phyloP scores from a whole-genome alignment of 1,140 invertebrate genomes.

The Drosophila trapezifrons region DNA sequence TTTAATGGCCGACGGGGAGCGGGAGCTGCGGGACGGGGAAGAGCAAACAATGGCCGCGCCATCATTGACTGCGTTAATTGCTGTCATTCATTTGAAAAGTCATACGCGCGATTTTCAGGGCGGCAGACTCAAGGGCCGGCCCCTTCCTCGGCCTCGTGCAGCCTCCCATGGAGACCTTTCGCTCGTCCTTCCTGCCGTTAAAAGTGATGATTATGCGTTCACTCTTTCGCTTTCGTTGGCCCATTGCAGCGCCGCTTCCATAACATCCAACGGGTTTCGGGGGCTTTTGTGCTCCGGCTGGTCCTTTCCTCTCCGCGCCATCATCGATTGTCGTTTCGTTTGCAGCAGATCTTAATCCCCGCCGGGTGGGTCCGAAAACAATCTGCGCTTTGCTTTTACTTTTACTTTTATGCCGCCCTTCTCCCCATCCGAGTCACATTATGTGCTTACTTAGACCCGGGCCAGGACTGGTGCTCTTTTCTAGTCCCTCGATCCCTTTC shows the following conservation, averaged over 20 bases:
- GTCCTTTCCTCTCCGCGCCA: slow-evolving; percentile 15
- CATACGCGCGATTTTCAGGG: slow-evolving; percentile 65
- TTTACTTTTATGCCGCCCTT: slow-evolving; percentile 33
- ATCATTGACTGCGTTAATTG: slow-evolving; percentile 82
- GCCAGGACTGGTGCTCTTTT: slow-evolving; percentile 14
- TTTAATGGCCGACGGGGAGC: slow-evolving; percentile 59
- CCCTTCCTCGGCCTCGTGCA: background rate
- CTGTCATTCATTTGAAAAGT: slow-evolving; percentile 82
- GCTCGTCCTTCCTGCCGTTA: slow-evolving; percentile 53
- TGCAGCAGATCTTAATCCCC: slow-evolving; percentile 59
- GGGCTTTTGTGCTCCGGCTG: slow-evolving; percentile 22
- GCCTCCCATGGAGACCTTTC: background rate
- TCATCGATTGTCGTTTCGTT: slow-evolving; percentile 41
- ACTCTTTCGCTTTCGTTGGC: slow-evolving; percentile 64
- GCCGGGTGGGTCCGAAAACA: slow-evolving; percentile 47
- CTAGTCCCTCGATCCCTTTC: slow-evolving; percentile 22
- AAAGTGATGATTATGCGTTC: slow-evolving; percentile 78
- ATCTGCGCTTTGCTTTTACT: slow-evolving; percentile 55
- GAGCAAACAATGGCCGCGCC: slow-evolving; percentile 69
- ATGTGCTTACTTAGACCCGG: slow-evolving; percentile 60
- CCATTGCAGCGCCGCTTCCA: slow-evolving; percentile 26
- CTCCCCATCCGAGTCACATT: slow-evolving; percentile 53
- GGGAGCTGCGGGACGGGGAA: slow-evolving; percentile 13
- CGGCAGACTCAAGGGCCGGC: too few relatives aligned
- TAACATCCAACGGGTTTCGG: slow-evolving; percentile 53